Percentiles rank a stretch among this genome's conserved stretches.
Conservation (phyloP, 2,797 vertebrate genomes). For the Gallinago stenura region DNA sequence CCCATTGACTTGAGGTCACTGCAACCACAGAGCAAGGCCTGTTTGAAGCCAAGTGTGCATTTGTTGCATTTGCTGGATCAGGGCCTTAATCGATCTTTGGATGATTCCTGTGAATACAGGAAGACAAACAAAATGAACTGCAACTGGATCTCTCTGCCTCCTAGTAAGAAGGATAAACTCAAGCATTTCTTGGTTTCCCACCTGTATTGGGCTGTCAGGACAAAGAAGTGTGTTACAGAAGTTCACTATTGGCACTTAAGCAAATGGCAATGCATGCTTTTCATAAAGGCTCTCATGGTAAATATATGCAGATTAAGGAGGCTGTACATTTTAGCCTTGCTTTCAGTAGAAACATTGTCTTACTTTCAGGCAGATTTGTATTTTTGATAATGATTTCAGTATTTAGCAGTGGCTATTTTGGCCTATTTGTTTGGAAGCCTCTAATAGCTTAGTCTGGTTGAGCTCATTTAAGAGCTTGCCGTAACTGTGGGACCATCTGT, state of each 20-base stretch:
- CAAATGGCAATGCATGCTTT: not conserved
- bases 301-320: not conserved
- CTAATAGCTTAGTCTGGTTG: conserved; percentile 18
- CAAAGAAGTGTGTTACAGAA: not conserved
- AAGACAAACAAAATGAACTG: not conserved
- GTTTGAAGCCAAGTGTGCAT: not conserved
- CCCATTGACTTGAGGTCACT: not conserved
- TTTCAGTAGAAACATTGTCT: not conserved
- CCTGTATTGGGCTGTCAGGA: not conserved
- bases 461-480: conserved; percentile 34
- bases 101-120: not conserved
- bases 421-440: not conserved
- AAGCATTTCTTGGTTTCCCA: not conserved
- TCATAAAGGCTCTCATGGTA: not conserved
- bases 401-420: conserved; percentile 8
- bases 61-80: not conserved
- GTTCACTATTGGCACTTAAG: not conserved
- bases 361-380: not conserved
- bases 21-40: not conserved
- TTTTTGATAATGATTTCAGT: not conserved
- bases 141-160: not conserved
- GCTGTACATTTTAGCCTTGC: not conserved
- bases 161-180: not conserved
- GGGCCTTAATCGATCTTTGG: not conserved
- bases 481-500: conserved; percentile 51